A percentile compares a stretch with the other conserved stretches of the same genome.
These are phyloP conservation scores for Ptychochromis oligacanthus DNA, from an alignment of 2,113 vertebrate species.

Conservation along the genomic window DNA sequence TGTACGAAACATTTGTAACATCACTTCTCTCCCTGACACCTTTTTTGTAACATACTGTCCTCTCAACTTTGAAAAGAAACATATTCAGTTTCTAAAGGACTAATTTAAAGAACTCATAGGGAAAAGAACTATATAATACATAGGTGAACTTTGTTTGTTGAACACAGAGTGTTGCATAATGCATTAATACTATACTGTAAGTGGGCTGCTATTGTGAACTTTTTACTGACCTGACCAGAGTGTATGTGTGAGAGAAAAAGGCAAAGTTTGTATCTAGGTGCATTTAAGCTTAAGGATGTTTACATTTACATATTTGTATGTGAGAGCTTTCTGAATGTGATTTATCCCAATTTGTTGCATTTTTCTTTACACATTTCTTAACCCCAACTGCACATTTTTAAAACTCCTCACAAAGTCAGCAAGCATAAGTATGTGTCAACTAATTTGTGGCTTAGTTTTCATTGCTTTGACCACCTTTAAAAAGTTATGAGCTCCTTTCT, in stretches of 20 bases:
- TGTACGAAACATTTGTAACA: too few relatives aligned
- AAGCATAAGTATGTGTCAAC: background rate
- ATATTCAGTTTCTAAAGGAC: background rate
- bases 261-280: background rate
- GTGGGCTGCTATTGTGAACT: background rate
- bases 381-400: too few relatives aligned
- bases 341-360: background rate
- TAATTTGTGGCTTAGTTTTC: background rate
- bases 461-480: background rate
- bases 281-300: background rate
- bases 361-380: background rate
- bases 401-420: background rate
- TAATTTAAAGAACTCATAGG: background rate
- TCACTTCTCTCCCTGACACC: too few relatives aligned
- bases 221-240: background rate
- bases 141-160: conserved; percentile 10
- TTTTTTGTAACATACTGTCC: too few relatives aligned
- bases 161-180: conserved; percentile 37
- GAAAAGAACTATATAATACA: background rate
- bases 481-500: background rate
- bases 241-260: background rate
- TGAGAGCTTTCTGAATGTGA: background rate
- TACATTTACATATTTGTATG: background rate
- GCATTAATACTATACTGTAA: background rate
- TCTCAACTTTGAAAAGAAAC: background rate